Evolutionary conservation across 2,113 vertebrate genomes (phyloP).

Genomic region (Indri indri): DNA sequence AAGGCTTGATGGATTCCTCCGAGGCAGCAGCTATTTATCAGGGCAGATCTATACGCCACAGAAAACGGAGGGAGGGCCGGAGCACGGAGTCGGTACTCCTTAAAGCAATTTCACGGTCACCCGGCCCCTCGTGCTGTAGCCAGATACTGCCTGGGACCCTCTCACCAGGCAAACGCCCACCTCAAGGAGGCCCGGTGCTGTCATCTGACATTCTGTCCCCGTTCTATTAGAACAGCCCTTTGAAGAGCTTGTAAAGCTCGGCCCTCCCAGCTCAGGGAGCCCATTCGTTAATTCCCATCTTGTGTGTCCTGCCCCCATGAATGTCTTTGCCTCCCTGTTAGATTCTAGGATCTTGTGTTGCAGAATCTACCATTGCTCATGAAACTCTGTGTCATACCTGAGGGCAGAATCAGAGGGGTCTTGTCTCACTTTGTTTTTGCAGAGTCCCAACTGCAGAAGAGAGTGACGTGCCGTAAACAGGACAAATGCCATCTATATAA

Average conservation of each 20-base stretch:
- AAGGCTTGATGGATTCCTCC: constrained; percentile 57
- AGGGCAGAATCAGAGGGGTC: background rate
- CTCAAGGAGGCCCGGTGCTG: background rate
- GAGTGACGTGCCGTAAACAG: background rate
- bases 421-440: background rate
- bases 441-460: background rate
- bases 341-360: background rate
- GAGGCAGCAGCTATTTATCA: constrained; percentile 4
- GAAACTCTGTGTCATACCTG: background rate
- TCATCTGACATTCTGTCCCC: background rate
- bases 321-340: background rate
- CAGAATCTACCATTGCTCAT: background rate
- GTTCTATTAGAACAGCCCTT: background rate
- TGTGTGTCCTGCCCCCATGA: background rate
- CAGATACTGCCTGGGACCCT: rapidly evolving
- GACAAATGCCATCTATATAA: background rate
- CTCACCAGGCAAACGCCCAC: background rate
- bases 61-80: background rate
- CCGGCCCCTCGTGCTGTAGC: background rate
- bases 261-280: rapidly evolving
- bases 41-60: background rate
- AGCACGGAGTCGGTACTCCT: background rate
- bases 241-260: background rate
- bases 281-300: background rate
- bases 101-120: background rate